Conservation (phyloP, 2,888 invertebrate species). For the Caenorhabditis sp. region DNA sequence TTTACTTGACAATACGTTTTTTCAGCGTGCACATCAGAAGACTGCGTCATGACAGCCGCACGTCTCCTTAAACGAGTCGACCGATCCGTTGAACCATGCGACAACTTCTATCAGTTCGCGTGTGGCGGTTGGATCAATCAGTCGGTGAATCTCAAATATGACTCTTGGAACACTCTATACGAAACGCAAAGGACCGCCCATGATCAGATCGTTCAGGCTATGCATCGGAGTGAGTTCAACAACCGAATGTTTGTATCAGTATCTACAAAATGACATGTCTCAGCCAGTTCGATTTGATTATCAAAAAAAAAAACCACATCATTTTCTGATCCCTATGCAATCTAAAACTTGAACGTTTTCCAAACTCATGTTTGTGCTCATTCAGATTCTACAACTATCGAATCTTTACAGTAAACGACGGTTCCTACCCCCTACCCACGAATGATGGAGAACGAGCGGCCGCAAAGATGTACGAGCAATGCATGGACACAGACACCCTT, state of each 20-base stretch:
- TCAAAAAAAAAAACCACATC: too few species aligned
- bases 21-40: constrained; percentile 60
- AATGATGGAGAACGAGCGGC: constrained; percentile 66
- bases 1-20: not conserved
- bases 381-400: not conserved
- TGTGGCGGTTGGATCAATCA: constrained; percentile 72
- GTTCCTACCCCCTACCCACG: constrained; percentile 52
- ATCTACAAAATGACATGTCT: too few species aligned
- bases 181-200: constrained; percentile 64
- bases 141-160: constrained; percentile 67
- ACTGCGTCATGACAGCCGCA: constrained; percentile 65
- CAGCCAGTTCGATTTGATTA: too few species aligned
- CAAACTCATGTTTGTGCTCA: not conserved
- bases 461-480: constrained; percentile 67
- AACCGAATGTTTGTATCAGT: too few species aligned
- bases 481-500: constrained; percentile 64
- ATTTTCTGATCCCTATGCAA: too few species aligned
- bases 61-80: constrained; percentile 56
- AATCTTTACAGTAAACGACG: constrained; percentile 59
- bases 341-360: not conserved
- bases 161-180: constrained; percentile 69
- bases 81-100: constrained; percentile 45
- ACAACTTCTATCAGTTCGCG: constrained; percentile 70
- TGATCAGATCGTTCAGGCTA: constrained; percentile 66
- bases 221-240: constrained; percentile 56